Evolutionary conservation across 2,797 vertebrate species (phyloP).

Genomic region (Hipposideros larvatus): DNA sequence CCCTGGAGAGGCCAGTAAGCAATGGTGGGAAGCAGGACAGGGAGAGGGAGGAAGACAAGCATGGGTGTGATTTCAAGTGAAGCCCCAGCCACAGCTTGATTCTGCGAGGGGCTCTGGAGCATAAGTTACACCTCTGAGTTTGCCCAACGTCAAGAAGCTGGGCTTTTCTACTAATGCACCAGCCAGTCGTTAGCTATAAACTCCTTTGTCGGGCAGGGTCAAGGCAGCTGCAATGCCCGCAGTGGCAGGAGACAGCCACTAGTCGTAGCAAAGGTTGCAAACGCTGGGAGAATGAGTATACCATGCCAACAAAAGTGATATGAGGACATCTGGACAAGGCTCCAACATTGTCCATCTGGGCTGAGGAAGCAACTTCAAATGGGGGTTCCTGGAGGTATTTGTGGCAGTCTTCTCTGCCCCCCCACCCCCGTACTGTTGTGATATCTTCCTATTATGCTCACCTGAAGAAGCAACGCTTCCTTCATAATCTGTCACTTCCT

Average conservation of each 20-base stretch:
- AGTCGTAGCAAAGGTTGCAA: not conserved
- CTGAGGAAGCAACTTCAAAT: not conserved
- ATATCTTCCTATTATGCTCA: constrained; percentile 30
- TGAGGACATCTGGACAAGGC: not conserved
- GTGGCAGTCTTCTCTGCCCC: not conserved
- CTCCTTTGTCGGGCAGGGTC: not conserved
- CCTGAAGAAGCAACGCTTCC: not conserved
- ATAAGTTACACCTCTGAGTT: not conserved
- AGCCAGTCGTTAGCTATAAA: not conserved
- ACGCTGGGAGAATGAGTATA: not conserved
- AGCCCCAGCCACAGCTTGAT: not conserved
- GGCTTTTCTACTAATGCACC: not conserved
- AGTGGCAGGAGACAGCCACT: not conserved
- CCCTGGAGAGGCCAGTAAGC: constrained; percentile 7
- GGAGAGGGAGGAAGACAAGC: not conserved
- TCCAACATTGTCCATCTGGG: not conserved
- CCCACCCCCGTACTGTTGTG: not conserved
- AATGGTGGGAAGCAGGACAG: constrained; percentile 32
- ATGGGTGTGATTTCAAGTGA: not conserved
- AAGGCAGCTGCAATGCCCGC: not conserved
- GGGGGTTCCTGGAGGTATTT: constrained; percentile 24
- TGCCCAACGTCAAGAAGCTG: not conserved
- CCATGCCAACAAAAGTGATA: not conserved
- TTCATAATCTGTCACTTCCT: constrained; percentile 72
- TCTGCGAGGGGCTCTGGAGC: not conserved